Evolutionary conservation across 2,797 vertebrate species (phyloP), one percentile per base, ranked within the genome.

Genomic region (Lagocephalus sceleratus): DNA sequence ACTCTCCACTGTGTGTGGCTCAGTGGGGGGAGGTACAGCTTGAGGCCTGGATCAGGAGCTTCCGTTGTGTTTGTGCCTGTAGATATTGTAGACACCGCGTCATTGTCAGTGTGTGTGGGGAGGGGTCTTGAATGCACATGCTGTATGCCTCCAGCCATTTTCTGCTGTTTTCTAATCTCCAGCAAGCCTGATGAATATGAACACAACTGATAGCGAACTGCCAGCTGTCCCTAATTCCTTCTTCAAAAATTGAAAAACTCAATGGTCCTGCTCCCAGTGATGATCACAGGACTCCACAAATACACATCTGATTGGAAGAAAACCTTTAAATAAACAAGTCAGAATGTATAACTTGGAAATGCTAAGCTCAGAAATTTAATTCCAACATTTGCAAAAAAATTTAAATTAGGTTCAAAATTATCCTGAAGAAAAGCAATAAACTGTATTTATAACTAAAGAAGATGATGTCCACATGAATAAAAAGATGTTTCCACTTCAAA

Each of bases 191-290:
- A 79, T 83, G 72, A 80, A 85, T 75, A 73, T 77, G 75, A 85
- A 74, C 72, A 82, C 76, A 69, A 79, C 59, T 72, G 77, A 85
- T 83, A 84, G 65, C 68, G 69, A 70, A 64, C 63, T 71, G 79
- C 78, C 86, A 88, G 82, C 84, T 88, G 83, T 76, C 80, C 65
- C 58, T 78, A 81, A 84, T 78, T 66, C 67, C 40, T 42, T 32
- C 21, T 26, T 47, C 17, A 23, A 35, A 35, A 14, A 35, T 12
- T 14, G 11, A 12, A 35, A 35, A 35, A 35, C 32, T 35, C 12
- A 35, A 35, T 14, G 12, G 10, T 35, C 32, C 32, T 35, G 32
- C 11, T 12, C 26, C 32, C 12, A 35, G 10, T 35, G 12, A 35
- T 35, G 12, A 35, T 35, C 12, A 35, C 10, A 35, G 12, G 32